Conservation (phyloP, 2,888 invertebrate species). For the Amblyjoppa proteus region DNA sequence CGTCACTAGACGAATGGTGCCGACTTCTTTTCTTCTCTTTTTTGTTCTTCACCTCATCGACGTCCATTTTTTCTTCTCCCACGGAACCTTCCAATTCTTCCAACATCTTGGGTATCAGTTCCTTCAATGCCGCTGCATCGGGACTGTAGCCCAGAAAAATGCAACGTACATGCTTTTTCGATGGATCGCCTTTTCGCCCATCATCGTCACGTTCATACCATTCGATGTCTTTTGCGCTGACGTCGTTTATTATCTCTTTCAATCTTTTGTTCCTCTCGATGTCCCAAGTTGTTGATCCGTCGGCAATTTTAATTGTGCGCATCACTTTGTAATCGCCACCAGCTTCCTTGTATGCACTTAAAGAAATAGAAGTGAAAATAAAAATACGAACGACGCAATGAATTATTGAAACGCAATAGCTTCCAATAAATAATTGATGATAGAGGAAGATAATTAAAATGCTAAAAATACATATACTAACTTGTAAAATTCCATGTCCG, state of each 20-base stretch:
- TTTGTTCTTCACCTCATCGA: conserved; percentile 53
- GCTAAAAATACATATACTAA: conserved; percentile 61
- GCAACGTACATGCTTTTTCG: conserved; percentile 89
- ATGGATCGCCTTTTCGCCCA: conserved; percentile 86
- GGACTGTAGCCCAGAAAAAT: conserved; percentile 92
- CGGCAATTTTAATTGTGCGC: conserved; percentile 87
- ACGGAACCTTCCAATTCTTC: conserved; percentile 63
- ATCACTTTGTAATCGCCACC: conserved; percentile 91
- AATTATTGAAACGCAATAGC: background rate
- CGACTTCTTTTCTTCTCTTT: conserved; percentile 67
- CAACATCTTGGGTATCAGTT: conserved; percentile 67
- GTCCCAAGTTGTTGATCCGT: conserved; percentile 89
- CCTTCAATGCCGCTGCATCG: conserved; percentile 85
- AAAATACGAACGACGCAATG: too few species aligned
- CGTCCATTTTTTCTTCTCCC: conserved; percentile 56
- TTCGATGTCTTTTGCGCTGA: conserved; percentile 87
- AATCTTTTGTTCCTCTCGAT: conserved; percentile 90
- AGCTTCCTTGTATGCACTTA: conserved; percentile 87
- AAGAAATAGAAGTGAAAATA: background rate
- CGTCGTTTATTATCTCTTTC: conserved; percentile 86
- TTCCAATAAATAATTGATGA: background rate
- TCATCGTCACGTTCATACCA: conserved; percentile 86
- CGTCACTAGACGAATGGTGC: conserved; percentile 63
- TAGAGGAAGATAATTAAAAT: background rate
- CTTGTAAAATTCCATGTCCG: conserved; percentile 83